Evolutionary conservation across 2,113 vertebrate genomes (phyloP).

Genomic region (Cochlearius cochlearius): DNA sequence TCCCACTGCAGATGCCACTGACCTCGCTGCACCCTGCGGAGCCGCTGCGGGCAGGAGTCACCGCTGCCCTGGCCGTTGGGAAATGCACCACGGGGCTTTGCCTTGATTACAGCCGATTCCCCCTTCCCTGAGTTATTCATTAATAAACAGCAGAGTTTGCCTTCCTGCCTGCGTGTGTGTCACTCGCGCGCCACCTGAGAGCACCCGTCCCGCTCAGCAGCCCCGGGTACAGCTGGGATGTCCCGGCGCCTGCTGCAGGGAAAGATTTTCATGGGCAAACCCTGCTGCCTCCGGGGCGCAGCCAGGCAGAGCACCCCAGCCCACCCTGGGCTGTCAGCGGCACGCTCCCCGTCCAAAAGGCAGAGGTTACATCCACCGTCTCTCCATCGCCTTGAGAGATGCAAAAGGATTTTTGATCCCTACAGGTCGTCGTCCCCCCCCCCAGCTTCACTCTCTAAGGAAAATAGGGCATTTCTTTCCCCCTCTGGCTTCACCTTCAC

Average conservation of each 20-base stretch:
- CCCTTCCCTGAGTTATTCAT: background rate
- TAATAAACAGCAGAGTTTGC: background rate
- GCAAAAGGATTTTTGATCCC: background rate
- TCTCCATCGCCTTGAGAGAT: background rate
- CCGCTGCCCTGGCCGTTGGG: accelerated
- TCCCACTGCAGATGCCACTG: background rate
- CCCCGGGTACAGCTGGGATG: background rate
- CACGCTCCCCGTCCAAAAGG: background rate
- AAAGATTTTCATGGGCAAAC: background rate
- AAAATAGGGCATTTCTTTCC: background rate
- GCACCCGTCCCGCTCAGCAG: background rate
- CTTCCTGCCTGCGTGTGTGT: background rate
- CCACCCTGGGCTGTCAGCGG: background rate
- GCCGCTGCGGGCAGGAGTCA: accelerated
- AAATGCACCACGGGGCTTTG: accelerated
- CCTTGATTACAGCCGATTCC: background rate
- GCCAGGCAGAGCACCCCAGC: background rate
- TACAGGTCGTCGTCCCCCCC: background rate
- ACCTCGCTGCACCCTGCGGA: accelerated
- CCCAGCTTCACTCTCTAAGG: background rate
- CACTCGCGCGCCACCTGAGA: background rate
- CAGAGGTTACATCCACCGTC: background rate
- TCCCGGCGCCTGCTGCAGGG: background rate
- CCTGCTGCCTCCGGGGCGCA: background rate
- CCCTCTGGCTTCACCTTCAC: background rate